These are phyloP conservation scores for Sussaba pulchella DNA, from an alignment of 2,888 invertebrate genomes.

Conservation along the genomic window DNA sequence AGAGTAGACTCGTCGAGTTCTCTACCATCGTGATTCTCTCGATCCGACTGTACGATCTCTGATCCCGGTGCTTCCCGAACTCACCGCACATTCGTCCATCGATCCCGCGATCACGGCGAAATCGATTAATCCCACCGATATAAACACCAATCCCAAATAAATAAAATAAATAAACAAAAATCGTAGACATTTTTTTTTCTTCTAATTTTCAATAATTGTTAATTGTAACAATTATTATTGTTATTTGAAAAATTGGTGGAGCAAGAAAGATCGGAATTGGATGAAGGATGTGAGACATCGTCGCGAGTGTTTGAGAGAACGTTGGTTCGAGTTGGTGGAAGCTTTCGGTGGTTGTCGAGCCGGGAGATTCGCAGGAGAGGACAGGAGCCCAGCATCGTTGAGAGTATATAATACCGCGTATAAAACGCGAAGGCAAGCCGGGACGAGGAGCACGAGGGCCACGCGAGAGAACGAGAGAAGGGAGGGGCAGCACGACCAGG, in stretches of 20 bases:
- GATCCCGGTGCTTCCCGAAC: conserved; percentile 11
- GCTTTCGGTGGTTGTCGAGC: conserved; percentile 33
- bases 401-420: conserved; percentile 30
- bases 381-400: conserved; percentile 58
- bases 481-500: conserved; percentile 77
- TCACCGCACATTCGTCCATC: neutral
- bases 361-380: conserved; percentile 52
- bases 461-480: conserved; percentile 56
- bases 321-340: conserved; percentile 18
- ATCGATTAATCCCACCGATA: conserved; percentile 13
- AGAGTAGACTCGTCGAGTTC: conserved; percentile 25
- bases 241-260: neutral
- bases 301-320: conserved; percentile 40
- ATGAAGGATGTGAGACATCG: neutral
- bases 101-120: neutral
- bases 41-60: conserved; percentile 45
- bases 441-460: too few relatives aligned
- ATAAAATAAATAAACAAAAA: neutral
- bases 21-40: conserved; percentile 47
- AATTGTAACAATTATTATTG: too few relatives aligned
- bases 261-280: neutral
- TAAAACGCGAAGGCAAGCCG: too few relatives aligned
- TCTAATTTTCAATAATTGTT: conserved; percentile 4
- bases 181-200: neutral
- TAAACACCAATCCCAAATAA: neutral